A percentile compares a stretch with the other conserved stretches of the same genome.
phyloP scores from a whole-genome alignment of 2,797 vertebrate species.

The Florisuga fusca region DNA sequence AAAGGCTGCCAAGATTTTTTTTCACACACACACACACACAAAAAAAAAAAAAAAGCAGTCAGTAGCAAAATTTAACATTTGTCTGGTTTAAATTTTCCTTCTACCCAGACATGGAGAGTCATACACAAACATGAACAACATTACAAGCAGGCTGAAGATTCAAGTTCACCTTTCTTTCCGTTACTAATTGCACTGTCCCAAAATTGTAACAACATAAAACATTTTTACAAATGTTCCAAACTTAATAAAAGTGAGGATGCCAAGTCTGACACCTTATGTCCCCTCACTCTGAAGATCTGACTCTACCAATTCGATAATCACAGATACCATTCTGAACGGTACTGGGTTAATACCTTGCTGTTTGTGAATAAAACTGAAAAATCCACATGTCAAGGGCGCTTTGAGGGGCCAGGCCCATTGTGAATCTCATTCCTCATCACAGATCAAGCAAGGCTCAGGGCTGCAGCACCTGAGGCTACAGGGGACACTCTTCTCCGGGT shows the following conservation, averaged over 20 bases:
- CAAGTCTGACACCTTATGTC: neutral
- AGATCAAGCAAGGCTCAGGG: accelerated
- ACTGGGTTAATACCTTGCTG: accelerated
- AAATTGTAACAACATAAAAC: neutral
- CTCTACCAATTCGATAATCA: neutral
- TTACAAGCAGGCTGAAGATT: neutral
- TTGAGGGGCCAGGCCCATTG: too few relatives aligned
- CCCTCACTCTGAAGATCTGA: neutral
- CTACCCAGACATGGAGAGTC: accelerated
- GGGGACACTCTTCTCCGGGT: accelerated
- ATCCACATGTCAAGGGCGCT: accelerated
- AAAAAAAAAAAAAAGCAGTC: neutral
- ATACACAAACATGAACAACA: neutral
- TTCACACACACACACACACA: too few relatives aligned
- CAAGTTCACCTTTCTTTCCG: neutral
- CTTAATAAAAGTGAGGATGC: neutral
- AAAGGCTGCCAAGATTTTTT: neutral
- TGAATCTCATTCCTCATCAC: too few relatives aligned
- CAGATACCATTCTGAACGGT: neutral
- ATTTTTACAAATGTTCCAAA: neutral
- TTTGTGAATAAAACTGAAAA: neutral
- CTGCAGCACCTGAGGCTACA: accelerated
- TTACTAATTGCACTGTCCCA: neutral
- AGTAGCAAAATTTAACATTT: neutral
- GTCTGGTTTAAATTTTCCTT: neutral